phyloP scores from a whole-genome alignment of 2,113 vertebrate species.

The Poeciliopsis occidentalis region DNA sequence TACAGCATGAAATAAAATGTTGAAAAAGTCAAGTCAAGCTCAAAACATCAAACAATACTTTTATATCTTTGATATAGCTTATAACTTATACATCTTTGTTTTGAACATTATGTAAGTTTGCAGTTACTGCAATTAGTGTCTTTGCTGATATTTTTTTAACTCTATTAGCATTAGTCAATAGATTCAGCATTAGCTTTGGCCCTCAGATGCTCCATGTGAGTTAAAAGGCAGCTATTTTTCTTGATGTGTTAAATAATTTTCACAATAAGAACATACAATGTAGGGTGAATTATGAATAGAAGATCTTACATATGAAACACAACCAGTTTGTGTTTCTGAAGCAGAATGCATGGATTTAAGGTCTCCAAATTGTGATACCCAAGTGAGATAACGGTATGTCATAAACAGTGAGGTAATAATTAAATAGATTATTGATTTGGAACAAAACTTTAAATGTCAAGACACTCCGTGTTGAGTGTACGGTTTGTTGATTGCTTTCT shows the following conservation, averaged over 20 bases:
- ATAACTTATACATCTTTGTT: background rate
- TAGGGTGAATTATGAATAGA: background rate
- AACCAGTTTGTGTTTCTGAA: background rate
- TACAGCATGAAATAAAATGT: background rate
- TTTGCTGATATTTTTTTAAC: too few relatives aligned
- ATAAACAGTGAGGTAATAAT: slow-evolving; percentile 32
- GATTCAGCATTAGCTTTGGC: background rate
- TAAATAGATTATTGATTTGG: slow-evolving; percentile 54
- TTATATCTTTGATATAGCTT: background rate
- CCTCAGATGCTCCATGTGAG: background rate
- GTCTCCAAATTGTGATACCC: background rate
- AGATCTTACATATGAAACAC: background rate
- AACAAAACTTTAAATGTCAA: slow-evolving; percentile 65
- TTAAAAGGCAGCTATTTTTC: background rate
- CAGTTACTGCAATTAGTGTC: background rate
- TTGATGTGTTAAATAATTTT: background rate
- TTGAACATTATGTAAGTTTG: background rate
- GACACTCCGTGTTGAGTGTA: slow-evolving; percentile 21
- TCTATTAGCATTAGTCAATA: background rate
- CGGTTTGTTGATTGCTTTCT: slow-evolving; percentile 11
- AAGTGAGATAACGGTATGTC: slow-evolving; percentile 13
- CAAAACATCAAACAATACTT: background rate
- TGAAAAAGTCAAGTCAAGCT: background rate
- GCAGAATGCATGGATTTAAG: background rate
- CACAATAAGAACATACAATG: background rate